A percentile compares a stretch with the other conserved stretches of the same genome.
Evolutionary conservation across 2,888 invertebrate genomes (phyloP).

Genomic region (Aphrophora alni): DNA sequence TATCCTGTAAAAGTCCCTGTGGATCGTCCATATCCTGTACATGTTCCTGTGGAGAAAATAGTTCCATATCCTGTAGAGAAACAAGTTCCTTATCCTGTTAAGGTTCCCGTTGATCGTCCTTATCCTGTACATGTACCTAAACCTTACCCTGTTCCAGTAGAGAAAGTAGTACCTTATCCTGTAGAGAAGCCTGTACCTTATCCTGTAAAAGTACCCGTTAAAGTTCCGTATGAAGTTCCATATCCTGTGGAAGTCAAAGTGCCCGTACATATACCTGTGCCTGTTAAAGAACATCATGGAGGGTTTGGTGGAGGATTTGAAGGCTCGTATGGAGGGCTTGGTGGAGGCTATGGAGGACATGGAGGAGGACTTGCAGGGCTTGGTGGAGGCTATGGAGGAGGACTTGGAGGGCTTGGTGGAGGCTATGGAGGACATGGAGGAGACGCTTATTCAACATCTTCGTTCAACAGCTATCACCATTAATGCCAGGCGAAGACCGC

Average conservation of each 20-base stretch:
- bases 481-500: no score
- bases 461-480: not conserved
- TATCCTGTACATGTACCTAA: conserved; percentile 43
- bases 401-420: no score
- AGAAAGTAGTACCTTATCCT: conserved; percentile 46
- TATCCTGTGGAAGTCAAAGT: conserved; percentile 66
- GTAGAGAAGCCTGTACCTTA: conserved; percentile 44
- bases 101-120: conserved; percentile 45
- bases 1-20: conserved; percentile 42
- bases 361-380: no score
- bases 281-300: not conserved
- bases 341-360: no score
- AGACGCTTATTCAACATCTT: not conserved
- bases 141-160: conserved; percentile 41
- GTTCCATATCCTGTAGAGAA: conserved; percentile 42
- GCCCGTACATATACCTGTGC: conserved; percentile 69
- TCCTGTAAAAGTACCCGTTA: conserved; percentile 54
- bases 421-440: no score
- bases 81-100: conserved; percentile 35
- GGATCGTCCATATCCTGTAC: conserved; percentile 41
- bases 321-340: no score
- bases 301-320: not conserved
- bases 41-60: conserved; percentile 41
- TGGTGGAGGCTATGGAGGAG: not conserved
- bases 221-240: conserved; percentile 66